Percentiles rank a stretch among this genome's conserved stretches.
Conservation (phyloP, 1,140 invertebrate species). For the Yoshiicerus persimilis region DNA sequence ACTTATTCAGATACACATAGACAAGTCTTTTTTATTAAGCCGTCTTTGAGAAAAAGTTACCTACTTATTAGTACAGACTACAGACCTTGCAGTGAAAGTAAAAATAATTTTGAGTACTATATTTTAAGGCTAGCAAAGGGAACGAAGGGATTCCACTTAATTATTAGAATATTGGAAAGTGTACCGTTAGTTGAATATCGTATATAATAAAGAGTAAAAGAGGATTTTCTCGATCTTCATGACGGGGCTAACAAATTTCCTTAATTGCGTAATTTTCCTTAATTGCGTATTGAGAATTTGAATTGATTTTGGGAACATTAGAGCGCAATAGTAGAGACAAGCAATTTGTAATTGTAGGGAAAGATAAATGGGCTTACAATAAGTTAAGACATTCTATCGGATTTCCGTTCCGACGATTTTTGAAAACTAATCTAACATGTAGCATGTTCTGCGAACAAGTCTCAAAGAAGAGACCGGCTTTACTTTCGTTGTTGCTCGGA, state of each 20-base stretch:
- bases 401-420: conserved; percentile 19
- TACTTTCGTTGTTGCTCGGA: neutral
- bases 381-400: conserved; percentile 9
- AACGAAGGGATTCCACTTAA: no score
- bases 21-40: neutral
- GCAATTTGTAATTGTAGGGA: conserved; percentile 1
- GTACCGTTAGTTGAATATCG: no score
- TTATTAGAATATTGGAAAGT: no score
- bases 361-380: conserved; percentile 14
- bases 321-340: neutral
- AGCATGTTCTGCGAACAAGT: conserved; percentile 1
- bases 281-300: neutral
- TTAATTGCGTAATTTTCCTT: neutral
- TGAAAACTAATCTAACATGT: conserved; percentile 17
- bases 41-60: conserved; percentile 9
- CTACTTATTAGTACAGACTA: neutral
- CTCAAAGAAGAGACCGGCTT: neutral
- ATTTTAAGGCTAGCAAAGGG: no score
- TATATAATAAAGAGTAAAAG: no score
- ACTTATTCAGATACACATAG: neutral
- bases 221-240: no score
- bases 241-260: neutral
- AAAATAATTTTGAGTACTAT: neutral
- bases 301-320: neutral
- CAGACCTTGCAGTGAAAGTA: neutral